These are phyloP conservation scores for Jaculus jaculus DNA, from an alignment of 2,113 vertebrate genomes.

Conservation along the genomic window DNA sequence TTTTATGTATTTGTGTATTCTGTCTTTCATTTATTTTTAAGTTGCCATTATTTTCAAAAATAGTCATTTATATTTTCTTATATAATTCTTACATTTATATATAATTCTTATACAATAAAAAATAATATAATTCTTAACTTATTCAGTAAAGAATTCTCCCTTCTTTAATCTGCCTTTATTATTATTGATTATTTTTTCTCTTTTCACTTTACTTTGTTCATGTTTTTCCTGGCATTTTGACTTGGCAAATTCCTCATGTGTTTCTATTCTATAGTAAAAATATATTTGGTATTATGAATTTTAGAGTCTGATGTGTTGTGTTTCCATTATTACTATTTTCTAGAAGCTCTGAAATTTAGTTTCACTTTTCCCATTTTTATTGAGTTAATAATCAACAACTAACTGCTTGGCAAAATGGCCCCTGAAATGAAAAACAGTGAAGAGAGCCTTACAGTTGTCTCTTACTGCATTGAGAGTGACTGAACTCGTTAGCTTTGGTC, in stretches of 20 bases:
- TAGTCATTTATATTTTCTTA: neutral
- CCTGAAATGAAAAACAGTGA: neutral
- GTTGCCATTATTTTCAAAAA: neutral
- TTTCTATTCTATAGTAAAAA: neutral
- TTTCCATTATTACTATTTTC: neutral
- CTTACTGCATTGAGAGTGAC: neutral
- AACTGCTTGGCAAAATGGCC: neutral
- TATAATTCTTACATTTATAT: too few relatives aligned
- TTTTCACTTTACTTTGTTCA: neutral
- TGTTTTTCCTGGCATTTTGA: neutral
- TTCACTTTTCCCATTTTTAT: neutral
- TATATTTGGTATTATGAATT: neutral
- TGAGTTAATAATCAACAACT: neutral
- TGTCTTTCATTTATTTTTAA: neutral
- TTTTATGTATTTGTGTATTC: neutral
- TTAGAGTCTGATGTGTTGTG: neutral
- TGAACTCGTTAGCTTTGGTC: neutral
- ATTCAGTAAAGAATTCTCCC: neutral
- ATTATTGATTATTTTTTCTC: neutral
- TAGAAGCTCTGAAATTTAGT: neutral
- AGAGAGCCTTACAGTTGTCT: accelerated
- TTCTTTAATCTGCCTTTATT: neutral
- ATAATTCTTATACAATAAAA: too few relatives aligned
- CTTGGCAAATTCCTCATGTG: neutral
- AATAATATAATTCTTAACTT: too few relatives aligned